These are phyloP conservation scores for Sorex araneus DNA, from an alignment of 2,113 vertebrate species.

Conservation along the genomic window DNA sequence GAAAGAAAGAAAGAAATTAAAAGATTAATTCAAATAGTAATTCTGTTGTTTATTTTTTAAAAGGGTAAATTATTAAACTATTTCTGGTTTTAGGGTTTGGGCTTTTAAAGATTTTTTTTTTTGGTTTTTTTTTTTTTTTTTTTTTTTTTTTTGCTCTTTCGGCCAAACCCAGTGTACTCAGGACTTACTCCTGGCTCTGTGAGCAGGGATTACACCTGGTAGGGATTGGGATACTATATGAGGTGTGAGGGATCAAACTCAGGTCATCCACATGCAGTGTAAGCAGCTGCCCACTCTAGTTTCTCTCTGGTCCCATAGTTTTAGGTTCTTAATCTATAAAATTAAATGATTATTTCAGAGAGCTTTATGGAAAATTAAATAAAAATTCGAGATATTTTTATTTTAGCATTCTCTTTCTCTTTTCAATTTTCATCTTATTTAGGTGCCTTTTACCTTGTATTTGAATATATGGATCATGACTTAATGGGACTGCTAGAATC, in stretches of 20 bases:
- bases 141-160: too few relatives aligned
- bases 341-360: conserved; percentile 3
- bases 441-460: conserved; percentile 99
- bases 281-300: too few relatives aligned
- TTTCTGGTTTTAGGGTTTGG: conserved; percentile 9
- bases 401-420: conserved; percentile 25
- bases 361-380: conserved; percentile 42
- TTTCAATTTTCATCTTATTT: not conserved
- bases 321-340: not conserved
- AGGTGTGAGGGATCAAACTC: too few relatives aligned
- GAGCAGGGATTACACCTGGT: too few relatives aligned
- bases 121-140: too few relatives aligned
- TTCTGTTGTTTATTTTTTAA: conserved; percentile 57
- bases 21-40: conserved; percentile 55
- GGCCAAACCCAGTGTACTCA: too few relatives aligned
- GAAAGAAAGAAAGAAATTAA: too few relatives aligned
- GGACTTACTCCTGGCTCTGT: too few relatives aligned
- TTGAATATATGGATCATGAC: conserved; percentile 99
- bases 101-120: too few relatives aligned
- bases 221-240: too few relatives aligned
- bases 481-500: conserved; percentile 99
- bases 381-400: conserved; percentile 54
- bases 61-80: conserved; percentile 50
- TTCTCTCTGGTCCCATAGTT: too few relatives aligned
- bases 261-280: too few relatives aligned